Evolutionary conservation across 1,140 invertebrate species (phyloP).

Genomic region (Chymomyza costata): DNA sequence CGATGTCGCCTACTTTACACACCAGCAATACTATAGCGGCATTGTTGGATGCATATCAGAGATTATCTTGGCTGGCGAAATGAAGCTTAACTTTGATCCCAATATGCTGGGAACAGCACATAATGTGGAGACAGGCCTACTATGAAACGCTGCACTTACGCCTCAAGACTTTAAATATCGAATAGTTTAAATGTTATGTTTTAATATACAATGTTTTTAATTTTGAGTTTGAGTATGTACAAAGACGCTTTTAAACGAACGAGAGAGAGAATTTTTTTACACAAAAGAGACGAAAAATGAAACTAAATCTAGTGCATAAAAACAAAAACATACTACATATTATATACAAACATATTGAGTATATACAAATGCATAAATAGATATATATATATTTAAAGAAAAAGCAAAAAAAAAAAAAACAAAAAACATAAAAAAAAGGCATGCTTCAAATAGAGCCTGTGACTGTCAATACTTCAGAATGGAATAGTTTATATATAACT

Average conservation of each 20-base stretch:
- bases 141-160: slow-evolving; percentile 67
- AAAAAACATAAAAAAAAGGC: slow-evolving; percentile 32
- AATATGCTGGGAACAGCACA: slow-evolving; percentile 71
- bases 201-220: slow-evolving; percentile 48
- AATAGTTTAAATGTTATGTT: slow-evolving; percentile 63
- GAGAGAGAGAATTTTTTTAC: slow-evolving; percentile 61
- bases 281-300: slow-evolving; percentile 31
- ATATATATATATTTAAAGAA: slow-evolving; percentile 36
- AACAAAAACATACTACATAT: slow-evolving; percentile 46
- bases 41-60: slow-evolving; percentile 88
- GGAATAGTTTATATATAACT: slow-evolving; percentile 70
- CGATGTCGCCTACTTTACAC: slow-evolving; percentile 81
- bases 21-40: slow-evolving; percentile 82
- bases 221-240: slow-evolving; percentile 64
- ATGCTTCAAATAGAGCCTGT: slow-evolving; percentile 71
- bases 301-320: slow-evolving; percentile 42
- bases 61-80: slow-evolving; percentile 86
- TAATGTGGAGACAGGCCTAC: slow-evolving; percentile 72
- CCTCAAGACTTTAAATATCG: slow-evolving; percentile 67
- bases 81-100: slow-evolving; percentile 76
- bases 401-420: slow-evolving; percentile 32
- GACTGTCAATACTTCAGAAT: slow-evolving; percentile 74
- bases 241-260: slow-evolving; percentile 63
- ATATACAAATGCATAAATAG: slow-evolving; percentile 47
- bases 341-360: slow-evolving; percentile 57